Conservation (phyloP, 2,797 vertebrate species). For the Bradypodion pumilum region DNA sequence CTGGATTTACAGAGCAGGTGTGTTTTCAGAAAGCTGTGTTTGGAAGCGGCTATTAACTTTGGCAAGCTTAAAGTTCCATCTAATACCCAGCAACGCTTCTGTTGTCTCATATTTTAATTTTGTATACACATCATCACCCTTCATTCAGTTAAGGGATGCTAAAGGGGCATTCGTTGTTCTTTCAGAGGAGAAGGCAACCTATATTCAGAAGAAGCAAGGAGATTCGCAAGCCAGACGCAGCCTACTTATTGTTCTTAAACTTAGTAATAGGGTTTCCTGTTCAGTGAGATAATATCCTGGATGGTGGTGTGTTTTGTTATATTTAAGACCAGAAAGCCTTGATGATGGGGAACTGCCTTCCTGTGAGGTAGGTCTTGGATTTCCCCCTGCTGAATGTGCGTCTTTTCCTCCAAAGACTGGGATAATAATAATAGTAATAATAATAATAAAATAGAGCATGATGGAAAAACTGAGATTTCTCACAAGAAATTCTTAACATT, state of each 20-base stretch:
- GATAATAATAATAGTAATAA: too few species aligned
- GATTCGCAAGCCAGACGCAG: neutral
- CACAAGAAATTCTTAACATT: too few species aligned
- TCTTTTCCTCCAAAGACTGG: too few species aligned
- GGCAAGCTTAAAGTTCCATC: neutral
- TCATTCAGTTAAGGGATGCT: neutral
- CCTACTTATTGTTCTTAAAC: neutral
- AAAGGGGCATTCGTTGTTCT: neutral
- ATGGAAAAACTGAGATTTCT: too few species aligned
- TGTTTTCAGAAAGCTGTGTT: conserved; percentile 37
- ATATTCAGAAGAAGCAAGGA: accelerated
- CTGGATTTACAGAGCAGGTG: conserved; percentile 47
- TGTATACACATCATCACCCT: accelerated
- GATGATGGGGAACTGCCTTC: neutral
- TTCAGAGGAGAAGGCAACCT: neutral
- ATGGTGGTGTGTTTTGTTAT: neutral
- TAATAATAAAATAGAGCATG: too few species aligned
- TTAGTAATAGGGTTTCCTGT: neutral
- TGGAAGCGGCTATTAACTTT: accelerated
- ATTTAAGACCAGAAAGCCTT: neutral
- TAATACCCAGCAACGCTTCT: accelerated
- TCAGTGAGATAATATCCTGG: neutral
- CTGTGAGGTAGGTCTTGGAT: too few species aligned
- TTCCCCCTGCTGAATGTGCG: too few species aligned
- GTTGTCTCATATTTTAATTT: accelerated